Percentiles rank a stretch among this genome's conserved stretches.
Conservation (phyloP, 92 coral and sea anemone genomes). For the Desmophyllum pertusum region DNA sequence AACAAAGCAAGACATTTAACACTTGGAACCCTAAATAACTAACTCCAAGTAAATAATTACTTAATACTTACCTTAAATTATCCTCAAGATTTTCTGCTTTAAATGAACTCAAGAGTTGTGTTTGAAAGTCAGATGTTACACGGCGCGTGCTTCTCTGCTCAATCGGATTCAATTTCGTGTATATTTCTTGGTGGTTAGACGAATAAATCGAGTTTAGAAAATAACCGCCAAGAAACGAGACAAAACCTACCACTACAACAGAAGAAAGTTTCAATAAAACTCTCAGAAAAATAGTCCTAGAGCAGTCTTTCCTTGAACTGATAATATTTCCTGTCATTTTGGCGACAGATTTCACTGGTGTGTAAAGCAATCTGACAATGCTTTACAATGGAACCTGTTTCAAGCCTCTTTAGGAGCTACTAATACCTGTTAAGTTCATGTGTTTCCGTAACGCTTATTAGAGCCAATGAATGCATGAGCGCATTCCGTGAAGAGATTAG, state of each 20-base stretch:
- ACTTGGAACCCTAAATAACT: too few species aligned
- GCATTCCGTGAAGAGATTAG: not conserved
- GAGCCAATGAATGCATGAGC: not conserved
- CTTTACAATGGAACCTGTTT: slow-evolving; percentile 12
- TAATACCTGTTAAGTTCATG: not conserved
- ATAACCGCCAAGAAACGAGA: slow-evolving; percentile 13
- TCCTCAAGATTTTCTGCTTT: slow-evolving; percentile 44
- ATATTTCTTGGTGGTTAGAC: not conserved
- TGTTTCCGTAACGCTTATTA: not conserved
- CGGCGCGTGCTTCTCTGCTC: not conserved
- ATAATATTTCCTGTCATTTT: not conserved
- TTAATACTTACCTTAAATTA: slow-evolving; percentile 38
- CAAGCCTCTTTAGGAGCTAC: not conserved
- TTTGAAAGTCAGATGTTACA: not conserved
- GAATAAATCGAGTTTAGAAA: slow-evolving; percentile 2
- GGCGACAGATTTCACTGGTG: not conserved
- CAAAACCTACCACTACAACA: not conserved
- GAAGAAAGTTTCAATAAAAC: not conserved
- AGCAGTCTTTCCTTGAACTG: not conserved
- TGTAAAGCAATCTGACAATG: not conserved
- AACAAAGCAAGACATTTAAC: not conserved
- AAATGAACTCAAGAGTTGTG: slow-evolving; percentile 28
- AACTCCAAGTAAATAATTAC: too few species aligned
- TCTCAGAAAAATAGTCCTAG: not conserved
- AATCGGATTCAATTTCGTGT: not conserved